These are phyloP conservation scores for Natator depressus DNA, from an alignment of 2,113 vertebrate species.

Conservation along the genomic window DNA sequence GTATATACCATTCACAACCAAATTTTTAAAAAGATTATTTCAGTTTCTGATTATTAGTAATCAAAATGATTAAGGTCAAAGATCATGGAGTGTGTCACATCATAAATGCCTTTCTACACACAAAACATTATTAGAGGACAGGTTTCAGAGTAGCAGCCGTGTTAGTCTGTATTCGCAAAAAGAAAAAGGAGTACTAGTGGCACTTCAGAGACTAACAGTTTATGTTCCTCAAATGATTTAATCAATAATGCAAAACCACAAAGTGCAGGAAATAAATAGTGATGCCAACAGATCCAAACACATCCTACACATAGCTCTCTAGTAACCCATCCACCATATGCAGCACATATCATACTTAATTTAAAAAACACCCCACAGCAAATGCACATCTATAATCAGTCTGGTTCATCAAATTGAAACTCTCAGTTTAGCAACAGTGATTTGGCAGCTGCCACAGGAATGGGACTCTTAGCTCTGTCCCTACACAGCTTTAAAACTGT, in stretches of 20 bases:
- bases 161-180: too few species aligned
- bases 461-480: not conserved
- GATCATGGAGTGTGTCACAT: not conserved
- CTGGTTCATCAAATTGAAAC: not conserved
- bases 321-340: not conserved
- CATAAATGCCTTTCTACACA: not conserved
- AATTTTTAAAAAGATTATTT: not conserved
- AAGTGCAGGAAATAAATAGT: not conserved
- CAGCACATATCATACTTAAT: not conserved
- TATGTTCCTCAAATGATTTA: not conserved
- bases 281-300: not conserved
- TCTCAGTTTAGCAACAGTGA: rapidly evolving
- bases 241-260: not conserved
- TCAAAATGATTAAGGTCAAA: not conserved
- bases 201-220: too few species aligned
- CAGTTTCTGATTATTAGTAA: rapidly evolving
- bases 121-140: not conserved
- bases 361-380: not conserved
- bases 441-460: not conserved
- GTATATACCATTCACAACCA: not conserved
- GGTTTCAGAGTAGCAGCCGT: too few species aligned
- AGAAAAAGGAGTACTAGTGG: too few species aligned
- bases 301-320: not conserved
- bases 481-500: not conserved
- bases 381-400: not conserved